A percentile compares a stretch with the other conserved stretches of the same genome.
phyloP scores from a whole-genome alignment of 2,888 invertebrate genomes.

The Brachycybe producta region DNA sequence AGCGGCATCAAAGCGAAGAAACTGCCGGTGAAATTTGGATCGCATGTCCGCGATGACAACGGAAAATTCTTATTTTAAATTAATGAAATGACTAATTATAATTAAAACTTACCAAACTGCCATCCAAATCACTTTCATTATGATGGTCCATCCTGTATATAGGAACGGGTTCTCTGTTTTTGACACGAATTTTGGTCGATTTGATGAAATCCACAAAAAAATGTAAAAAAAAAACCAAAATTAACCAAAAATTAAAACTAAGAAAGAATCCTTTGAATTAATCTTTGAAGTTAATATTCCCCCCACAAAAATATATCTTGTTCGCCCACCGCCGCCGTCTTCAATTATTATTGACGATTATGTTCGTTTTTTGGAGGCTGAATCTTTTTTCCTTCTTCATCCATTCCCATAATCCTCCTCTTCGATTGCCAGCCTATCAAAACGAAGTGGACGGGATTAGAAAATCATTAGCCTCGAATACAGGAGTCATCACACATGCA shows the following conservation, averaged over 20 bases:
- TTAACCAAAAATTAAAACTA: neutral
- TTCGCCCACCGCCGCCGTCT: neutral
- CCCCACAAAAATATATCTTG: neutral
- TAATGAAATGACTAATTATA: slow-evolving; percentile 12
- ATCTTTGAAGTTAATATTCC: too few relatives aligned
- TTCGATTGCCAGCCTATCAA: slow-evolving; percentile 16
- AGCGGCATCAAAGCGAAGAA: neutral
- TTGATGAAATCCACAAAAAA: slow-evolving; percentile 23
- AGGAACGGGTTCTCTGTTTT: slow-evolving; percentile 74
- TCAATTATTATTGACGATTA: slow-evolving; percentile 5
- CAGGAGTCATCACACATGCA: too few relatives aligned
- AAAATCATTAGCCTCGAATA: slow-evolving; percentile 17
- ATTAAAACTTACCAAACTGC: slow-evolving; percentile 54
- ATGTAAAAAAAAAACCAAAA: slow-evolving; percentile 9
- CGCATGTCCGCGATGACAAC: slow-evolving; percentile 9
- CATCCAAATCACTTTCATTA: slow-evolving; percentile 58
- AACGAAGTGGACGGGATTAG: slow-evolving; percentile 1
- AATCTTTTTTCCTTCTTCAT: slow-evolving; percentile 1
- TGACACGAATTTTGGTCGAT: slow-evolving; percentile 70
- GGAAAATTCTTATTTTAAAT: slow-evolving; percentile 13
- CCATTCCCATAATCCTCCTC: slow-evolving; percentile 17
- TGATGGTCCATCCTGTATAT: slow-evolving; percentile 60
- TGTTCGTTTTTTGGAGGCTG: neutral
- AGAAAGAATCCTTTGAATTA: too few relatives aligned
- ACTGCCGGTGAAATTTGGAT: neutral